These are phyloP conservation scores for Ctenochaetus hawaiiensis DNA, from an alignment of 2,797 vertebrate genomes.

Conservation along the genomic window DNA sequence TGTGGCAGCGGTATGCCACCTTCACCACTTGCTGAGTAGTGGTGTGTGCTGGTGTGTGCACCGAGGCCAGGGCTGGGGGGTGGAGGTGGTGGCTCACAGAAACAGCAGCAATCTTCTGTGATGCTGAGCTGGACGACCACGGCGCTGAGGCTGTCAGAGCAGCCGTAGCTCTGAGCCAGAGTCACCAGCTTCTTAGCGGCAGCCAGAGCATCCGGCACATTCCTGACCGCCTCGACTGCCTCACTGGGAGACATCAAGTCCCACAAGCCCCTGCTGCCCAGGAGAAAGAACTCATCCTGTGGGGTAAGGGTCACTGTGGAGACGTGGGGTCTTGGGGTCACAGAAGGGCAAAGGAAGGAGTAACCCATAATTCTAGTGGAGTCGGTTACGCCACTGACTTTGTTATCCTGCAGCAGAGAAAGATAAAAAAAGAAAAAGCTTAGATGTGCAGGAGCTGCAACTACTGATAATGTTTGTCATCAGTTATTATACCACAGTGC, in stretches of 20 bases:
- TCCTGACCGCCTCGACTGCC: slow-evolving; percentile 92
- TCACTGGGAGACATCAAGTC: slow-evolving; percentile 91
- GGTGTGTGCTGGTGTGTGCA: slow-evolving; percentile 43
- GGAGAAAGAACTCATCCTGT: slow-evolving; percentile 95
- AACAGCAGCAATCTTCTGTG: slow-evolving; percentile 95
- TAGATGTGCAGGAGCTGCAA: neutral
- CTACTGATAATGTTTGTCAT: no score
- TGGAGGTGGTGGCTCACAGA: slow-evolving; percentile 89
- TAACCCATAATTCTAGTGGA: slow-evolving; percentile 96
- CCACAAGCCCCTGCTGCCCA: slow-evolving; percentile 95
- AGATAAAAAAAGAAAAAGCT: neutral
- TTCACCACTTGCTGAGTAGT: slow-evolving; percentile 27
- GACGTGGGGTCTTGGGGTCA: slow-evolving; percentile 92
- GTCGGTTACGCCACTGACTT: slow-evolving; percentile 96
- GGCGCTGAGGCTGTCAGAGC: slow-evolving; percentile 93
- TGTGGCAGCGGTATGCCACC: slow-evolving; percentile 79
- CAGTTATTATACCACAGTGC: neutral
- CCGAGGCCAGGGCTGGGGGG: slow-evolving; percentile 90
- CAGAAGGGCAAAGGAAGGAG: slow-evolving; percentile 95
- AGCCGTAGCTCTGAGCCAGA: slow-evolving; percentile 95
- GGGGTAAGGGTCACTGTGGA: slow-evolving; percentile 92
- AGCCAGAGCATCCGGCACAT: slow-evolving; percentile 92
- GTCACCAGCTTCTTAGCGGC: slow-evolving; percentile 97
- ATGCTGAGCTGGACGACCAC: slow-evolving; percentile 96
- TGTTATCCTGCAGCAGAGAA: slow-evolving; percentile 89